Base-by-base conservation (phyloP, 2,113 vertebrate genomes). In the Rhadina sibilatrix region DNA sequence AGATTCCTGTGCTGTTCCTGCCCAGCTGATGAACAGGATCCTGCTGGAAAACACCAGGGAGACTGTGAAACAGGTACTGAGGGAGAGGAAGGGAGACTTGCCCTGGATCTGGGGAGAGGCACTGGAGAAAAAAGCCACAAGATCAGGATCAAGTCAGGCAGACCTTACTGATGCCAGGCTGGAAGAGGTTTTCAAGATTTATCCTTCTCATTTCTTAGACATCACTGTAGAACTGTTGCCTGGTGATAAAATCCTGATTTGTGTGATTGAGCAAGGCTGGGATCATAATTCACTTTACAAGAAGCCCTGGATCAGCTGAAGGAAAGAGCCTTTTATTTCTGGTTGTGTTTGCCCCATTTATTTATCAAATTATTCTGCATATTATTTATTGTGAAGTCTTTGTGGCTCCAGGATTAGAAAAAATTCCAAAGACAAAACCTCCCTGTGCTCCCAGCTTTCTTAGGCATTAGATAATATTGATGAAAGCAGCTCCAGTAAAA, bases 41-140 rank as follows among this genome's bases (percentile, higher is more conserved):
- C 88, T 59, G 77, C 93, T 98, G 80, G 87, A 97, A 60, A 97
- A 95, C 15, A 76, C 97, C 74, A 76, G 86, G 47, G 97, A 97
- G 65, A 42, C 92, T 18, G 47, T 96, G 33, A 97, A 81, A 66
- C 96, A 97, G 97, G 98, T 98, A 71, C 70, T 90, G 68, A 31
- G 72, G 61, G 27, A 18, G 14, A 14, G 9, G 25, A 21, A 12
- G 3, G 40, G 0, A 23, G 8, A 5, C 52, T 38, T 20, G 3
- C 23, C 11, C 28, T 20, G 0, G 2, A 17, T 77, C 33, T n/a
- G 52, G 42, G 31, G 24, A 91, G 30, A 74, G 14, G 4, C 11
- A 21, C 52, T 44, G 40, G 17, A 4, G 28, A 63, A 46, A 49
- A 56, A 53, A 44, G 4, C 8, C 0, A 0, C 10, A 11, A 21